phyloP scores from a whole-genome alignment of 1,140 invertebrate species.

The Anoplolepis gracilipes region DNA sequence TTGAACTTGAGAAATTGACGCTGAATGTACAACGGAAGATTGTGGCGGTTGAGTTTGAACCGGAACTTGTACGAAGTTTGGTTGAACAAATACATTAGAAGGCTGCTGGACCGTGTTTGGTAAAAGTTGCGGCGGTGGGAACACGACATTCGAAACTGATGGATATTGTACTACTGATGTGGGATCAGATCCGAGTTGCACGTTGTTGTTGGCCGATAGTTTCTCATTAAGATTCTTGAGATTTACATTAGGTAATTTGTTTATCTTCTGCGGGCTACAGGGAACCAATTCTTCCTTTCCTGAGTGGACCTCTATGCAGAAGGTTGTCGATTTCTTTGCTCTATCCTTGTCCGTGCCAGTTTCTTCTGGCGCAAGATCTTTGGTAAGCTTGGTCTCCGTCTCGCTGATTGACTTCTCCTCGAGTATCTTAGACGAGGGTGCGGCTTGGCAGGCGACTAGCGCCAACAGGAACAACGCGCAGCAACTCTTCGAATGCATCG shows the following conservation, averaged over 20 bases:
- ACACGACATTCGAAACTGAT: no score
- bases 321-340: conserved; percentile 57
- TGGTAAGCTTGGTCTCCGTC: neutral
- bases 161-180: neutral
- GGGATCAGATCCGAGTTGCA: neutral
- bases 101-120: no score
- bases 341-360: conserved; percentile 44
- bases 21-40: no score
- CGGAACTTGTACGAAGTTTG: no score
- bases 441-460: conserved; percentile 37
- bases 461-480: conserved; percentile 19
- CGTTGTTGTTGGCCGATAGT: no score
- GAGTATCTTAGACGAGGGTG: conserved; percentile 18
- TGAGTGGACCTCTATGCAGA: conserved; percentile 55
- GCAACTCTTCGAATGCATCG: conserved; percentile 33
- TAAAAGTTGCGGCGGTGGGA: no score
- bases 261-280: conserved; percentile 6
- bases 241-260: neutral
- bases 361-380: conserved; percentile 6
- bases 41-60: neutral
- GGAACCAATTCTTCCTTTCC: neutral
- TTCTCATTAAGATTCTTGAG: neutral
- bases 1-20: no score
- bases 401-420: conserved; percentile 52
- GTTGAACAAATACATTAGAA: no score